Conservation (phyloP, 1,140 invertebrate species). For the Leucophenga varia region DNA sequence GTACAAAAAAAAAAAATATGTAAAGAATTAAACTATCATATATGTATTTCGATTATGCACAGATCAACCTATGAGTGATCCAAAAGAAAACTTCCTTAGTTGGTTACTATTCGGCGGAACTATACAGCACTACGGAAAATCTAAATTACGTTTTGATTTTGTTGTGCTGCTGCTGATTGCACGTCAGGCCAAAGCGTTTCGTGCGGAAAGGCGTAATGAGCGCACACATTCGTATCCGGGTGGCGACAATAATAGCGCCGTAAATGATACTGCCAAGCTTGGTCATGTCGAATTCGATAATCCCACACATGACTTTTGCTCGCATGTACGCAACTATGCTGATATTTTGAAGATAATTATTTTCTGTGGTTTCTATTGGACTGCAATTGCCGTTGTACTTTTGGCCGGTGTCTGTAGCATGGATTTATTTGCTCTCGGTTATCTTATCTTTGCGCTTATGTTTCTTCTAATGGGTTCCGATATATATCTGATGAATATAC, state of each 20-base stretch:
- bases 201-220: conserved; percentile 67
- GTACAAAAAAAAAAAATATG: too few species aligned
- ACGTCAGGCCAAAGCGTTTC: conserved; percentile 85
- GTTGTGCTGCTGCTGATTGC: conserved; percentile 84
- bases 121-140: too few species aligned
- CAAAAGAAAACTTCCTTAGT: too few species aligned
- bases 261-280: conserved; percentile 63
- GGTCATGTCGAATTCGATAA: conserved; percentile 66
- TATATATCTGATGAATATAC: conserved; percentile 83
- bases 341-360: conserved; percentile 83
- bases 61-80: too few species aligned
- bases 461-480: conserved; percentile 97
- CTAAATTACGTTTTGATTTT: too few species aligned
- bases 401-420: conserved; percentile 89
- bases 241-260: conserved; percentile 66
- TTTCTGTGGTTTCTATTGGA: conserved; percentile 89
- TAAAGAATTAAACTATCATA: too few species aligned
- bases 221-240: conserved; percentile 60
- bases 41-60: too few species aligned
- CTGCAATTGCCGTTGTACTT: conserved; percentile 92
- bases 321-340: conserved; percentile 66
- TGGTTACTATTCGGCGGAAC: too few species aligned
- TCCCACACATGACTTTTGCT: conserved; percentile 74
- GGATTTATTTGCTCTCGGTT: conserved; percentile 93
- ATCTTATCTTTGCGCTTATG: conserved; percentile 90